phyloP scores from a whole-genome alignment of 1,140 invertebrate genomes.

The Chelonus insularis region DNA sequence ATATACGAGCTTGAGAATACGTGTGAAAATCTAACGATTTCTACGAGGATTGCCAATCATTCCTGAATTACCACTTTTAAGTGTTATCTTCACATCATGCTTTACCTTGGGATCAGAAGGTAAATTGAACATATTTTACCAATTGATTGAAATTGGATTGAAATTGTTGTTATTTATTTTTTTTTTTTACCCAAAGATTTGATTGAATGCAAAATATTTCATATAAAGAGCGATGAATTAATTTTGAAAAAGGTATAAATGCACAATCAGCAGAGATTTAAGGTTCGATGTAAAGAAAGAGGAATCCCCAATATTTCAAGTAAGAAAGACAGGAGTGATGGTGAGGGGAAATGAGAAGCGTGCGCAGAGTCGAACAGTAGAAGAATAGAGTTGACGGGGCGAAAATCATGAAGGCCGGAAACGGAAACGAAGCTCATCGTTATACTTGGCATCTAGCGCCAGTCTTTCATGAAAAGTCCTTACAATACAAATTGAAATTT shows the following conservation, averaged over 20 bases:
- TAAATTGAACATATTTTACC: too few relatives aligned
- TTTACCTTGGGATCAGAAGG: too few relatives aligned
- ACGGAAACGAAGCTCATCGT: conserved; percentile 47
- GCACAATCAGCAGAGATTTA: conserved; percentile 6
- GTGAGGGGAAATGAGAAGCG: conserved; percentile 11
- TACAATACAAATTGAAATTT: conserved; percentile 7
- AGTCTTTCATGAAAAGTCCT: conserved; percentile 6
- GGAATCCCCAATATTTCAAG: neutral
- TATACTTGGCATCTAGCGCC: conserved; percentile 30
- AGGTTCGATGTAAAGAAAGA: conserved; percentile 2
- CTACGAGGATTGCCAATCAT: conserved; percentile 15
- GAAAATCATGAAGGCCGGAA: conserved; percentile 48
- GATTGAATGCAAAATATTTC: too few relatives aligned
- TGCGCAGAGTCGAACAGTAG: conserved; percentile 11
- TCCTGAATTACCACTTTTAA: conserved; percentile 6
- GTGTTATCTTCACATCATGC: neutral
- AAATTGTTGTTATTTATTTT: too few relatives aligned
- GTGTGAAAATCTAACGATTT: conserved; percentile 42
- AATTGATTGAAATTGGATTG: too few relatives aligned
- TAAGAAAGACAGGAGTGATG: neutral
- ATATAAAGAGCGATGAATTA: neutral
- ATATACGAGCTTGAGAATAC: conserved; percentile 32
- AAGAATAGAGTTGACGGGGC: conserved; percentile 49
- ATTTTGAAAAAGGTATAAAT: neutral
- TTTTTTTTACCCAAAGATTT: too few relatives aligned